phyloP scores from a whole-genome alignment of 2,888 invertebrate genomes.

The Galerucella pusilla region DNA sequence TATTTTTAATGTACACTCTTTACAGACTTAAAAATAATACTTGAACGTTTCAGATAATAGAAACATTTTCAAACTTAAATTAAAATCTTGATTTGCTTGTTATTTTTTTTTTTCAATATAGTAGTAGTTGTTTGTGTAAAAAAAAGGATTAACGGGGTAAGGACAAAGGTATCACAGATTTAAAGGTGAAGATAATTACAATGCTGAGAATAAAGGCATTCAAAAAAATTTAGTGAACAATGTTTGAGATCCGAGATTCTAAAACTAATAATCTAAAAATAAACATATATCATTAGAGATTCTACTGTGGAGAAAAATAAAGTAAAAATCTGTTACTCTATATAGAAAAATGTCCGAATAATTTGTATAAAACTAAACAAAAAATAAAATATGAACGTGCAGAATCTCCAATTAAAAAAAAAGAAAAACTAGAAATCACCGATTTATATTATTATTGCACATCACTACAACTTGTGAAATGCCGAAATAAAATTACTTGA shows the following conservation, averaged over 20 bases:
- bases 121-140: conserved; percentile 14
- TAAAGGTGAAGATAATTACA: conserved; percentile 53
- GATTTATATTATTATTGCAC: conserved; percentile 54
- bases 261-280: conserved; percentile 49
- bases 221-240: conserved; percentile 52
- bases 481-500: conserved; percentile 43
- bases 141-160: conserved; percentile 23
- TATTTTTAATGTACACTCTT: conserved; percentile 7
- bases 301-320: conserved; percentile 48
- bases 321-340: conserved; percentile 40
- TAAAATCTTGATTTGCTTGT: conserved; percentile 9
- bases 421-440: conserved; percentile 46
- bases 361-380: conserved; percentile 42
- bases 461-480: conserved; percentile 51
- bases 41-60: background rate
- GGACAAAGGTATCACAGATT: conserved; percentile 57
- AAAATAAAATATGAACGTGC: conserved; percentile 45
- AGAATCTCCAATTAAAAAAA: conserved; percentile 50
- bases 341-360: conserved; percentile 28
- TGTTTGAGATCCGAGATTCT: conserved; percentile 58
- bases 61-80: conserved; percentile 9
- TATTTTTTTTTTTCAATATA: conserved; percentile 1
- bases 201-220: conserved; percentile 47
- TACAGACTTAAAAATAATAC: conserved; percentile 19
- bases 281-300: conserved; percentile 52